Base-by-base conservation (phyloP, 2,888 invertebrate species). In the Copidosoma aretas region DNA sequence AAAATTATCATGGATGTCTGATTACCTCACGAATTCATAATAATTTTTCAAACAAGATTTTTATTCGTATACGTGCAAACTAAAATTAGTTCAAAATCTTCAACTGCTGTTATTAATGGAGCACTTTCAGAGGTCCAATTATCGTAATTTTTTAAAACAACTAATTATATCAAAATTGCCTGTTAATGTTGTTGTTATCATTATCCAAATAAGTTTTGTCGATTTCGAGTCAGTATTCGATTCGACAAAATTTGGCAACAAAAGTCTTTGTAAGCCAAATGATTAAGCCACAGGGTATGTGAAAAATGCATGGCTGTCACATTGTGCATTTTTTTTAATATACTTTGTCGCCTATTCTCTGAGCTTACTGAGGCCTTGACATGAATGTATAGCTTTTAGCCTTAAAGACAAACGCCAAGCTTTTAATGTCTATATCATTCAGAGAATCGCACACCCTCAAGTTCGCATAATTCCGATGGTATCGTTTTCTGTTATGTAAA, bases 131-230 rank as follows among this genome's bases (percentile, higher is more conserved):
- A 39, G 73, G 71, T 74, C 71, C 73, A 75, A 73, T 71, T 68
- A 74, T 63, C 64, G 12, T 67, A 71, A 71, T 73, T 74, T 56
- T 57, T 75, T 73, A 74, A 67, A 70, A 63, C n/a, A 69, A 61
- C 64, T 72, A 70, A 71, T 66, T 59, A 14, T 53, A 15, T 59
- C 10, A 60, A 64, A 58, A 53, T 24, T 19, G 52, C 60, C 17
- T 39, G 22, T 49, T 52, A 19, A 22, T 43, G 54, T 14, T 22
- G 17, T n/a, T 24, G n/a, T n/a, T n/a, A n/a, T n/a, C n/a, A n/a
- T n/a, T n/a, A 58, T 12, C 32, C 10, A 22, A 61, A 39, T 60
- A 51, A 53, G 22, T 59, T 19, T 25, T 61, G 54, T 24, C 15
- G 17, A 60, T 24, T 24, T n/a, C 12, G 41, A 24, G 14, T n/a